phyloP scores from a whole-genome alignment of 2,113 vertebrate genomes.

The Oreochromis spilurus region DNA sequence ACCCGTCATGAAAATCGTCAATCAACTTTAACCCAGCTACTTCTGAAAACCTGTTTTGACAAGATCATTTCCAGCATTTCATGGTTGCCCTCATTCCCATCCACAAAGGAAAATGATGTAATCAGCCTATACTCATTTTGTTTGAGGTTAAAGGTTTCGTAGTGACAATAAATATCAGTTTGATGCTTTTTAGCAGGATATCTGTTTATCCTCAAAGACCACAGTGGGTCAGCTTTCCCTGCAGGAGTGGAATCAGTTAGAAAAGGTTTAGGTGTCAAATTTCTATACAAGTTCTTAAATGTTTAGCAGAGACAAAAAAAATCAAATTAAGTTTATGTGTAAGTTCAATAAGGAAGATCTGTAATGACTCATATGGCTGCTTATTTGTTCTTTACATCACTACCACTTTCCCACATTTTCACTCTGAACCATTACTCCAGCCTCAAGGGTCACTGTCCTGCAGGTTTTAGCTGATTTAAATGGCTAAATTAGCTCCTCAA shows the following conservation, averaged over 20 bases:
- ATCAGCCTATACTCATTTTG: not conserved
- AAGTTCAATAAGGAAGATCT: not conserved
- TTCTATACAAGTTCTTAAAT: not conserved
- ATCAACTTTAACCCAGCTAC: not conserved
- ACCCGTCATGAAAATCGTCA: not conserved
- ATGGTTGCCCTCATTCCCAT: not conserved
- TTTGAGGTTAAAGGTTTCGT: not conserved
- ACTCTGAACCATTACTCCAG: not conserved
- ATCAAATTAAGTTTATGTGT: not conserved
- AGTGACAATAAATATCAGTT: not conserved
- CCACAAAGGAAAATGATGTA: not conserved
- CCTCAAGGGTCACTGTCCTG: not conserved
- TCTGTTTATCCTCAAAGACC: not conserved
- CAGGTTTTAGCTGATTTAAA: not conserved
- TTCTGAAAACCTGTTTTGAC: not conserved
- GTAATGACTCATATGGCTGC: not conserved
- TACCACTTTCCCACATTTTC: not conserved
- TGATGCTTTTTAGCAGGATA: not conserved
- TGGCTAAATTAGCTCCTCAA: not conserved
- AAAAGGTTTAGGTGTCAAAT: not conserved
- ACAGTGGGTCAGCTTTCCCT: not conserved
- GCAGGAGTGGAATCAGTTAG: not conserved
- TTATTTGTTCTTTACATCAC: not conserved
- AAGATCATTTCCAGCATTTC: not conserved
- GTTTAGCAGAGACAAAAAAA: not conserved